Evolutionary conservation across 2,888 invertebrate genomes (phyloP), one percentile per base, ranked within the genome.

Genomic region (Nematopogon swammerdamellus): DNA sequence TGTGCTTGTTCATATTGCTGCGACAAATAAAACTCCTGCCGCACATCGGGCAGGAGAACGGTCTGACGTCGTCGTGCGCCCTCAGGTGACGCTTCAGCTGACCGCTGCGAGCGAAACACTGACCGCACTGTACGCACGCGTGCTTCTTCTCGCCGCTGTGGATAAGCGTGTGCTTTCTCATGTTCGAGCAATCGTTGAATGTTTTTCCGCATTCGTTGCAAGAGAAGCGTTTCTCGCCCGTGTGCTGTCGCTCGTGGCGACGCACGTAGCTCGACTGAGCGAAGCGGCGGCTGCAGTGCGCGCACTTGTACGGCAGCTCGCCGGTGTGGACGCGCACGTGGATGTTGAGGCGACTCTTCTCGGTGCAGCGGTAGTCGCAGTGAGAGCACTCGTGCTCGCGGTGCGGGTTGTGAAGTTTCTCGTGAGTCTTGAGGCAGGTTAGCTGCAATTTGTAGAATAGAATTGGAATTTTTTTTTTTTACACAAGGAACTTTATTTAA

Each of bases 281-380:
- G 67, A 80, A 80, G 0, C 64, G 55, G 56, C 68, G 66, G 47
- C 64, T 50, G 60, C 80, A 80, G 18, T 61, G 58, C 36, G 68
- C 64, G 51, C 80, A 80, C 55, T 59, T 55, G 68, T 68, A 77
- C 25, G 79, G 80, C 11, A 68, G 63, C 60, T 70, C 74, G 57
- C 77, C 76, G 0, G 73, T 70, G 64, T 80, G 80, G 10, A 70
- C 73, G 59, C 76, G 70, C 19, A 56, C 42, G 63, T 80, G 80
- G 6, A 25, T 4, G 25, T 25, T 10, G 25, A 25, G 25, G 5
- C 5, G 4, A 10, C 4, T 10, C 10, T 25, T 25, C 25, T 25
- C 25, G 5, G 25, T 25, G 25, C 4, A 25, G 10, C 5, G 5
- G 4, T 25, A 6, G 25, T 25, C 25, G 25, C 25, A 25, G 5